Conservation (phyloP, 2,888 invertebrate species). For the Linnaemya tessellans region DNA sequence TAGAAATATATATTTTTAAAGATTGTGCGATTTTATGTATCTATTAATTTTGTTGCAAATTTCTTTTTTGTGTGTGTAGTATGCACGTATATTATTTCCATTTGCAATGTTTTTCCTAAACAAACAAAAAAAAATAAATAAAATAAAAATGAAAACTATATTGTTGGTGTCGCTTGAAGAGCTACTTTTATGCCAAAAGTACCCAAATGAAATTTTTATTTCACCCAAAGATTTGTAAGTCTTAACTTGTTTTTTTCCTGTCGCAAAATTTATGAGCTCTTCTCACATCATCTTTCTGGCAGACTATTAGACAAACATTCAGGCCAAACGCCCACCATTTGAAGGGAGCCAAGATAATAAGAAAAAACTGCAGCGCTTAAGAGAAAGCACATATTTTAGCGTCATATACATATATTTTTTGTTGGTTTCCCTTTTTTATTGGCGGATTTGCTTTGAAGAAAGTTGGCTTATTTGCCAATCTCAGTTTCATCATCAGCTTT, state of each 20-base stretch:
- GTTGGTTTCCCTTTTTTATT: too few species aligned
- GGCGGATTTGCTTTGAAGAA: too few species aligned
- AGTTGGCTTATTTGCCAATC: too few species aligned
- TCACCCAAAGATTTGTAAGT: slow-evolving; percentile 45
- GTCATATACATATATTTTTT: too few species aligned
- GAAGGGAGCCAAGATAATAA: neutral
- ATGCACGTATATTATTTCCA: slow-evolving; percentile 14
- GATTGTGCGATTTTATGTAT: neutral
- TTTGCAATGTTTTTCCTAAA: neutral
- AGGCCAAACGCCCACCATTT: slow-evolving; percentile 37
- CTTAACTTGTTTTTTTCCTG: slow-evolving; percentile 6
- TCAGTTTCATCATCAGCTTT: too few species aligned
- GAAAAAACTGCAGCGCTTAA: neutral
- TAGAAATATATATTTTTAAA: slow-evolving; percentile 8
- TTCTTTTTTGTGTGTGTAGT: neutral
- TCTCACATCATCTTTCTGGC: slow-evolving; percentile 24
- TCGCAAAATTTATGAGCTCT: slow-evolving; percentile 61
- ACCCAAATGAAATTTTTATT: slow-evolving; percentile 63
- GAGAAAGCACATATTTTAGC: neutral
- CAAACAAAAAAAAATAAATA: neutral
- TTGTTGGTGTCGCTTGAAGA: slow-evolving; percentile 53
- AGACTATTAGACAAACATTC: slow-evolving; percentile 2
- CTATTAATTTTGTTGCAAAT: neutral
- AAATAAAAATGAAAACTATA: neutral
- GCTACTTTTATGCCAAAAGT: slow-evolving; percentile 60